A percentile compares a stretch with the other conserved stretches of the same genome.
These are phyloP conservation scores for Gryllus longicercus DNA, from an alignment of 2,888 invertebrate genomes.

Conservation along the genomic window DNA sequence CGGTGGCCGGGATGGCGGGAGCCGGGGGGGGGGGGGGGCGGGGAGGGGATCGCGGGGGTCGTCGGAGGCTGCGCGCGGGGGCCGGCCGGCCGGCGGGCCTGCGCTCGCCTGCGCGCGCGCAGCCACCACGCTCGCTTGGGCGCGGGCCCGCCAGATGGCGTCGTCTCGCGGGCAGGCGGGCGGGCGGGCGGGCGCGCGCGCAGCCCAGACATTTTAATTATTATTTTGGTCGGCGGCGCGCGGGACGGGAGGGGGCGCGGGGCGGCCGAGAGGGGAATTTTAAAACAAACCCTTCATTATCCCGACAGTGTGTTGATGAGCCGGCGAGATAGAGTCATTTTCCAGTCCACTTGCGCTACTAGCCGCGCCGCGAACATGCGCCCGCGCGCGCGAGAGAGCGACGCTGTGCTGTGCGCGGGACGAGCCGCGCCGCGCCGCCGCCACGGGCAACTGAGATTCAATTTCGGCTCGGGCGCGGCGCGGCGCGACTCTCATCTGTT, in stretches of 20 bases:
- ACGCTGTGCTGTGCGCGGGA: neutral
- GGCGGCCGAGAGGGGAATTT: slow-evolving; percentile 28
- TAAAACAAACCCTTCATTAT: slow-evolving; percentile 37
- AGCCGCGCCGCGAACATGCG: slow-evolving; percentile 20
- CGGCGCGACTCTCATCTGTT: neutral
- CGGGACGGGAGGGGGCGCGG: neutral
- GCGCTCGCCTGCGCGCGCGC: neutral
- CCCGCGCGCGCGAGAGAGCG: neutral
- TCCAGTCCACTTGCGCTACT: slow-evolving; percentile 26
- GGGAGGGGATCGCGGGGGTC: neutral
- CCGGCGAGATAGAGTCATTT: slow-evolving; percentile 34
- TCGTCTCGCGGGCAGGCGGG: neutral
- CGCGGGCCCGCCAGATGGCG: slow-evolving; percentile 24
- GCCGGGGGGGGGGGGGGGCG: too few relatives aligned
- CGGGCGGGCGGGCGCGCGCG: neutral
- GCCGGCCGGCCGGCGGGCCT: neutral
- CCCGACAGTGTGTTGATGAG: slow-evolving; percentile 33
- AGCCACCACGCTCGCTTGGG: neutral
- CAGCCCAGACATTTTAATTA: slow-evolving; percentile 36
- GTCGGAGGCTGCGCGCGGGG: too few relatives aligned
- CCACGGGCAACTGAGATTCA: neutral
- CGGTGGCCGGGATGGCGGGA: too few relatives aligned
- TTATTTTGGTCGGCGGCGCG: slow-evolving; percentile 32
- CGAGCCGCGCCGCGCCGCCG: neutral
- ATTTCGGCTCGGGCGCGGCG: neutral